These are phyloP conservation scores for Ips typographus DNA, from an alignment of 1,140 invertebrate species.

Conservation along the genomic window DNA sequence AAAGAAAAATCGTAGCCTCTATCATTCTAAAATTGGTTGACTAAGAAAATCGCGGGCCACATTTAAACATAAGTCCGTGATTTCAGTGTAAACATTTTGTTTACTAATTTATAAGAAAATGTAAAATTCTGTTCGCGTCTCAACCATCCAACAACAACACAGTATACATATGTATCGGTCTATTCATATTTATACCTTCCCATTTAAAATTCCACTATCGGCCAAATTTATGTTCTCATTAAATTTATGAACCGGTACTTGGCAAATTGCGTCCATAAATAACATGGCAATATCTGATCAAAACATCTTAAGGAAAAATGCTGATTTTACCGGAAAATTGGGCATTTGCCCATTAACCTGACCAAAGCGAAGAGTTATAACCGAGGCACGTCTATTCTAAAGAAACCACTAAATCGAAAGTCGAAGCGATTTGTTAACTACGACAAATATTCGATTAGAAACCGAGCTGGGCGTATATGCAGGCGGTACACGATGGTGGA, in stretches of 20 bases:
- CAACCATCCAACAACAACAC: background rate
- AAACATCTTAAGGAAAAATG: constrained; percentile 13
- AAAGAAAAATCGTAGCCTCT: no score
- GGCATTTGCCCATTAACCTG: constrained; percentile 3
- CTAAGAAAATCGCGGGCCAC: no score
- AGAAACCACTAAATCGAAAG: no score
- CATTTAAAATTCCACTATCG: constrained; percentile 8
- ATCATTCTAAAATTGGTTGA: no score
- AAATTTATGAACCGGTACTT: constrained; percentile 14
- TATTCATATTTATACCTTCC: constrained; percentile 6
- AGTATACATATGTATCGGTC: background rate
- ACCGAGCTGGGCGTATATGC: no score
- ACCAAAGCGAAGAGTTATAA: background rate
- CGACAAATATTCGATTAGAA: no score
- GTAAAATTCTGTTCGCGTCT: background rate
- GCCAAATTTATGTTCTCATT: constrained; percentile 7
- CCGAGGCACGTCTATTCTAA: no score
- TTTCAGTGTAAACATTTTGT: no score
- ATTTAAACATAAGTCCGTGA: no score
- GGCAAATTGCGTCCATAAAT: constrained; percentile 15
- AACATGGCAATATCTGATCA: constrained; percentile 7
- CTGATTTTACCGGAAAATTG: constrained; percentile 8
- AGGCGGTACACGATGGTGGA: background rate
- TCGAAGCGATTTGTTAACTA: no score
- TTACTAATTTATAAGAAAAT: no score